phyloP scores from a whole-genome alignment of 2,797 vertebrate species.

The Halcyon badia region DNA sequence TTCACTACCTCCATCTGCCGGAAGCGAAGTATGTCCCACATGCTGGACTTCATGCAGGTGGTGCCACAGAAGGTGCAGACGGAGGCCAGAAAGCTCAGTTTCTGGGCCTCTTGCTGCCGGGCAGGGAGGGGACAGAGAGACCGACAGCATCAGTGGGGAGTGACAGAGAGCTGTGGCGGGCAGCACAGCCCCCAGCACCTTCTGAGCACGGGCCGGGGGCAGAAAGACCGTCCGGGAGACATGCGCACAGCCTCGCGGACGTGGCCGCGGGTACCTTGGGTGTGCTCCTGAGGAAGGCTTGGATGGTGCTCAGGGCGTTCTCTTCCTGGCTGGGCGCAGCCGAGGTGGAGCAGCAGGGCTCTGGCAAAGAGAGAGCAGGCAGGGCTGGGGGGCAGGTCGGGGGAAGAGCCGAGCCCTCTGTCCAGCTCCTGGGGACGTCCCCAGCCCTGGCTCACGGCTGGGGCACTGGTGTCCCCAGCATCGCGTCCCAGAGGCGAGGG shows the following conservation, averaged over 20 bases:
- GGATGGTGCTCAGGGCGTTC: background rate
- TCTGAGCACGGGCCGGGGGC: fast-evolving
- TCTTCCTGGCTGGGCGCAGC: background rate
- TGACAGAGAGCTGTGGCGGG: fast-evolving
- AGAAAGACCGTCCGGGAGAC: background rate
- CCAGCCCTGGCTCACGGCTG: background rate
- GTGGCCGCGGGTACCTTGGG: background rate
- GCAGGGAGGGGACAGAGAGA: background rate
- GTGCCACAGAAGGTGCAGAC: background rate
- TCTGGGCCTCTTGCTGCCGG: background rate
- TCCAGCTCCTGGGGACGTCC: background rate
- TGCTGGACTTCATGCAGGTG: fast-evolving
- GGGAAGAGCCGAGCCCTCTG: background rate
- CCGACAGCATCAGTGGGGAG: background rate
- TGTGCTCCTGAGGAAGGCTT: background rate
- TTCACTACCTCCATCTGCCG: background rate
- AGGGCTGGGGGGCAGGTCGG: background rate
- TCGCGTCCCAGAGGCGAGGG: background rate
- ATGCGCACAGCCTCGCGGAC: fast-evolving
- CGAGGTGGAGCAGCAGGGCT: background rate
- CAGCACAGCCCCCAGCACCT: background rate
- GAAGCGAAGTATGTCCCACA: background rate
- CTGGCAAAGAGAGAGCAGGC: background rate
- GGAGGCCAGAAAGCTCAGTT: background rate
- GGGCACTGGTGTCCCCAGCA: background rate